Evolutionary conservation across 2,113 vertebrate species (phyloP), one percentile per base, ranked within the genome.

Genomic region (Chaetorhynchus papuensis): DNA sequence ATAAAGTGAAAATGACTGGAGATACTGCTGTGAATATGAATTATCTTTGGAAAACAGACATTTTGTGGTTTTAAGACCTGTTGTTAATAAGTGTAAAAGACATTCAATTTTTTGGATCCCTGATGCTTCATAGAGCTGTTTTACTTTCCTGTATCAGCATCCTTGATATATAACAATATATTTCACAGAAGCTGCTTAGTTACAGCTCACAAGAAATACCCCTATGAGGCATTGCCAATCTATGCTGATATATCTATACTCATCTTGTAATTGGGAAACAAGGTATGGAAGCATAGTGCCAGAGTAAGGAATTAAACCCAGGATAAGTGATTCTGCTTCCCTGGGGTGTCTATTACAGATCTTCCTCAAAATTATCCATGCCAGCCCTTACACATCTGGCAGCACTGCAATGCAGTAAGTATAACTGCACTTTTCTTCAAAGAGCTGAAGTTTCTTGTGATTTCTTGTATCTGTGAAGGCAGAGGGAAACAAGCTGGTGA

Each of bases 1-100:
- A 86, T 56, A 94, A 96, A 93, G 71, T 83, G 82, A 89, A 95
- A 95, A 89, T 90, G 54, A 86, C 56, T 78, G 69, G 17, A 90
- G 79, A 84, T 64, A 24, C n/a, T 21, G n/a, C 41, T 53, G 28
- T 49, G 77, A 82, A 84, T 61, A 60, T 57, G 61, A 85, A 84
- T 91, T 91, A 69, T 21, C n/a, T 75, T 71, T 69, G 77, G n/a
- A 79, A 60, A 92, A 31, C 21, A 81, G 33, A 78, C 22, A 33
- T 56, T 86, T 94, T 8, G 3, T 3, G 33, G 3, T 78, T 95
- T 93, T 86, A 92, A 78, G 69, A 83, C 31, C 28, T n/a, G 6
- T 56, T 95, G 83, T 86, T 83, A 89, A 42, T 82, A 68, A 44
- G 10, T 33, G 4, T 49, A 41, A 77, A 90, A 87, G 39, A 23